Conservation (phyloP, 2,797 vertebrate genomes). For the Crenuchus spilurus region DNA sequence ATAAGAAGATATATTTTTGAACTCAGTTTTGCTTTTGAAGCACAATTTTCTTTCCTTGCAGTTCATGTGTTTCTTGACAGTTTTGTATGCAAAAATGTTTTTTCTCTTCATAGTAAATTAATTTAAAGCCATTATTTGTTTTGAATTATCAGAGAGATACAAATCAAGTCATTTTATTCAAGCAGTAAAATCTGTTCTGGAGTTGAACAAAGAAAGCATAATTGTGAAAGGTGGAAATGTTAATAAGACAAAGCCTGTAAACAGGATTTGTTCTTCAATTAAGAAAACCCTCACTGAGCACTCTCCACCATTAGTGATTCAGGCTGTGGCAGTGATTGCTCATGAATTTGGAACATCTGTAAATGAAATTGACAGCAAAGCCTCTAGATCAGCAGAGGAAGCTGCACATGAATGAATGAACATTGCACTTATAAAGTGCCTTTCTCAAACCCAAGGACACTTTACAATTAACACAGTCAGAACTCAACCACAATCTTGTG, state of each 20-base stretch:
- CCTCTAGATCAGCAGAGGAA: not conserved
- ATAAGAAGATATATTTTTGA: slow-evolving; percentile 34
- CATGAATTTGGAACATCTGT: not conserved
- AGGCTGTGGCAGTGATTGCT: slow-evolving; percentile 38
- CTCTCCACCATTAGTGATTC: slow-evolving; percentile 17
- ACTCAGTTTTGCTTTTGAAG: slow-evolving; percentile 12
- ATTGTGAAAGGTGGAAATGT: slow-evolving; percentile 53
- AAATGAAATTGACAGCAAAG: not conserved
- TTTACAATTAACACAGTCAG: too few relatives aligned
- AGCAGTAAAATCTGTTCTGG: slow-evolving; percentile 35
- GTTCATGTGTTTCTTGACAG: slow-evolving; percentile 37
- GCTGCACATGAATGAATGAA: too few relatives aligned
- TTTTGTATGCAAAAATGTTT: slow-evolving; percentile 2
- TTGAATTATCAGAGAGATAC: not conserved
- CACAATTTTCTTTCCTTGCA: slow-evolving; percentile 25
- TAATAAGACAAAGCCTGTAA: slow-evolving; percentile 28
- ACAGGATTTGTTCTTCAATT: slow-evolving; percentile 50
- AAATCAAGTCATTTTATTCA: slow-evolving; percentile 53
- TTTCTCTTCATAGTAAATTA: not conserved
- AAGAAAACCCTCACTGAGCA: slow-evolving; percentile 8
- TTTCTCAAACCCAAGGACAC: too few relatives aligned
- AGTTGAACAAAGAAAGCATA: slow-evolving; percentile 54
- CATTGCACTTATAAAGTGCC: too few relatives aligned
- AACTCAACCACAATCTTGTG: too few relatives aligned
- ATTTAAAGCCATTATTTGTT: not conserved